These are phyloP conservation scores for Hemistola chrysoprasaria DNA, from an alignment of 2,888 invertebrate species.

Conservation along the genomic window DNA sequence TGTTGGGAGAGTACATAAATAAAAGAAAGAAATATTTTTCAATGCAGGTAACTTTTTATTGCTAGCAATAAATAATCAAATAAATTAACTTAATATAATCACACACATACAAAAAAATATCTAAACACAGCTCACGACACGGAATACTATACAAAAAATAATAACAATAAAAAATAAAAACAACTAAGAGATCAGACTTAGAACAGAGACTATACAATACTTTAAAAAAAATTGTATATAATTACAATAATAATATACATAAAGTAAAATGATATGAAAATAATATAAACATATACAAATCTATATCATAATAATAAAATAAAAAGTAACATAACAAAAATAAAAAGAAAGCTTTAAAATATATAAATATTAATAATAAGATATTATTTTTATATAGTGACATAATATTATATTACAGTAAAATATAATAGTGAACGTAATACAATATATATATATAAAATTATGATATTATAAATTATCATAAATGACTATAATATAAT, in stretches of 20 bases:
- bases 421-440: too few species aligned
- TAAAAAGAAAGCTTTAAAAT: conserved; percentile 6
- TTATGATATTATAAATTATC: too few species aligned
- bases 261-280: conserved; percentile 9
- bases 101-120: conserved; percentile 44
- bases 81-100: conserved; percentile 37
- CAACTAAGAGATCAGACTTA: conserved; percentile 31
- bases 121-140: conserved; percentile 45
- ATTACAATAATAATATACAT: conserved; percentile 6
- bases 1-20: background rate
- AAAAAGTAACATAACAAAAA: conserved; percentile 9
- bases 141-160: conserved; percentile 42
- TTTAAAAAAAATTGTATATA: conserved; percentile 23
- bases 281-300: conserved; percentile 25
- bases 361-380: conserved; percentile 16
- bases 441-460: too few species aligned
- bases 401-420: too few species aligned
- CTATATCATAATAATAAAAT: conserved; percentile 18
- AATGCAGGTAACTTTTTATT: conserved; percentile 29
- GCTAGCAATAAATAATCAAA: conserved; percentile 31
- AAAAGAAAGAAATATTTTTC: conserved; percentile 11
- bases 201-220: conserved; percentile 29
- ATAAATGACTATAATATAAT: conserved; percentile 13
- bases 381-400: conserved; percentile 14
- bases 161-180: conserved; percentile 28